Percentiles rank a stretch among this genome's conserved stretches.
Evolutionary conservation across 2,113 vertebrate species (phyloP).

Genomic region (Crotalus horridus): DNA sequence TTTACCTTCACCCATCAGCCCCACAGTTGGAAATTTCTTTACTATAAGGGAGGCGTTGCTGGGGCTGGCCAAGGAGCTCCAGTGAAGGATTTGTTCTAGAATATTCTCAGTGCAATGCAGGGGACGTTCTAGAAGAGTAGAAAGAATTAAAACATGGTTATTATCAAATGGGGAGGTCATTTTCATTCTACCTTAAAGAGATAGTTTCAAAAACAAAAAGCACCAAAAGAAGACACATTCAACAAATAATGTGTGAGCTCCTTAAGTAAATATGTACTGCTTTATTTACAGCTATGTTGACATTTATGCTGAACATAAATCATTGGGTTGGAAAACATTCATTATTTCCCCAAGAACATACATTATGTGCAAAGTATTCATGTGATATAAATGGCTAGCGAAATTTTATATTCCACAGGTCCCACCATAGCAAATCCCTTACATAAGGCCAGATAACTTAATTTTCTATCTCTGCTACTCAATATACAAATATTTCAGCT

Average conservation of each 20-base stretch:
- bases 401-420: constrained; percentile 1
- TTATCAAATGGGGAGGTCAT: neutral
- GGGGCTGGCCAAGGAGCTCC: constrained; percentile 84
- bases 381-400: constrained; percentile 42
- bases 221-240: constrained; percentile 28
- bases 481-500: constrained; percentile 43
- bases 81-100: constrained; percentile 89
- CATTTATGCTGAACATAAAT: constrained; percentile 55
- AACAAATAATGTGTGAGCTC: constrained; percentile 33
- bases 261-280: constrained; percentile 49
- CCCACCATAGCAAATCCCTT: constrained; percentile 10
- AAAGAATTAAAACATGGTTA: neutral
- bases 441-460: constrained; percentile 40
- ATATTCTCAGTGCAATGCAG: constrained; percentile 90
- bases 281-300: constrained; percentile 58
- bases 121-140: constrained; percentile 79
- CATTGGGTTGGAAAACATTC: constrained; percentile 53
- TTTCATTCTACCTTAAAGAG: constrained; percentile 28
- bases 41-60: constrained; percentile 86
- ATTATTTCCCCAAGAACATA: constrained; percentile 49
- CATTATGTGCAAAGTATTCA: constrained; percentile 52
- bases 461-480: constrained; percentile 40
- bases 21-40: constrained; percentile 77
- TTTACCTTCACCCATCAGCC: constrained; percentile 6
- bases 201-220: constrained; percentile 19